phyloP scores from a whole-genome alignment of 2,888 invertebrate species.

The Drosophila falleni region DNA sequence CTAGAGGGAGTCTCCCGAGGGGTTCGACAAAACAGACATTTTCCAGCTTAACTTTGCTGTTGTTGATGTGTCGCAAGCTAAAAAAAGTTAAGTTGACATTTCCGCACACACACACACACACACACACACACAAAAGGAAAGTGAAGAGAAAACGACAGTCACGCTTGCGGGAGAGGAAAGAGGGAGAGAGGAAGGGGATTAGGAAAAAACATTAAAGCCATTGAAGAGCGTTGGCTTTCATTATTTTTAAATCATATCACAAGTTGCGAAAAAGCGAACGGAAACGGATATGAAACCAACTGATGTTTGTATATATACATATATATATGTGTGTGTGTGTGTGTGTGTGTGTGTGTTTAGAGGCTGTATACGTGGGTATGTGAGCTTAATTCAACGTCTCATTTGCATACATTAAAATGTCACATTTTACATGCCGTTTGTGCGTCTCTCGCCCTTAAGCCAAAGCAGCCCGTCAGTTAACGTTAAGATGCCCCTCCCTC shows the following conservation, averaged over 20 bases:
- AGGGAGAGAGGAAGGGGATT: not conserved
- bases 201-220: constrained; percentile 49
- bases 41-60: constrained; percentile 38
- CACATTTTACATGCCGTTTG: constrained; percentile 82
- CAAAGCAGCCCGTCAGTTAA: constrained; percentile 70
- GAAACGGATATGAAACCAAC: constrained; percentile 74
- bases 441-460: constrained; percentile 64
- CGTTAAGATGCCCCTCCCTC: constrained; percentile 56
- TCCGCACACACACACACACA: constrained; percentile 46
- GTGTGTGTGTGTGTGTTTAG: constrained; percentile 16
- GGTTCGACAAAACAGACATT: constrained; percentile 37
- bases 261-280: constrained; percentile 43
- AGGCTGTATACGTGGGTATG: constrained; percentile 40
- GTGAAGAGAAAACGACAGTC: constrained; percentile 39
- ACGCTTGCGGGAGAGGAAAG: constrained; percentile 23
- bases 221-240: constrained; percentile 67
- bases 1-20: not conserved
- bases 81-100: constrained; percentile 76
- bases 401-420: constrained; percentile 81
- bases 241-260: constrained; percentile 81
- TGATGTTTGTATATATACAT: constrained; percentile 53
- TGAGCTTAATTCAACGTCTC: constrained; percentile 78
- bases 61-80: constrained; percentile 52
- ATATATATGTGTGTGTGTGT: constrained; percentile 4
- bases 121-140: constrained; percentile 6